phyloP scores from a whole-genome alignment of 2,797 vertebrate genomes.

The Champsocephalus gunnari region DNA sequence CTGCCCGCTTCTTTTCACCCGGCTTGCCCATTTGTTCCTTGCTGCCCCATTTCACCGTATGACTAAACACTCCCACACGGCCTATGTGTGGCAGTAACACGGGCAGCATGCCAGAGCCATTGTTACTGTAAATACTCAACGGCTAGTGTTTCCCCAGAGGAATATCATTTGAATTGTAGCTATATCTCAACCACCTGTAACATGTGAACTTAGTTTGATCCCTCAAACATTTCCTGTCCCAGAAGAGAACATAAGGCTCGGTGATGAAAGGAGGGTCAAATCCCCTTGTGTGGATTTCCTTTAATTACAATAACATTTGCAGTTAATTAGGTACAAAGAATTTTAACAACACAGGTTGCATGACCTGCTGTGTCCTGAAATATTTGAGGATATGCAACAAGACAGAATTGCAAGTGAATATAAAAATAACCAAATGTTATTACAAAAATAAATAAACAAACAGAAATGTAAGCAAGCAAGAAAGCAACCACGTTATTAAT shows the following conservation, averaged over 20 bases:
- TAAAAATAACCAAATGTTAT: neutral
- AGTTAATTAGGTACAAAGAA: slow-evolving; percentile 66
- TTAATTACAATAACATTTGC: slow-evolving; percentile 70
- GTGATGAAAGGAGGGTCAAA: slow-evolving; percentile 64
- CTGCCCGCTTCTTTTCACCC: slow-evolving; percentile 14
- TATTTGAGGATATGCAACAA: slow-evolving; percentile 24
- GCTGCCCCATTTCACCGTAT: slow-evolving; percentile 34
- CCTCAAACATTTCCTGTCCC: slow-evolving; percentile 71
- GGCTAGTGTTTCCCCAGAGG: slow-evolving; percentile 57
- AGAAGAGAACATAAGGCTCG: slow-evolving; percentile 62
- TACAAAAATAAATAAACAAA: neutral
- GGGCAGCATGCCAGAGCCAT: slow-evolving; percentile 73
- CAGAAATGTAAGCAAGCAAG: neutral
- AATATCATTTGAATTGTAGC: slow-evolving; percentile 67
- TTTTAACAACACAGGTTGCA: slow-evolving; percentile 52
- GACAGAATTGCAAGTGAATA: neutral
- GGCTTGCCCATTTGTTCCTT: slow-evolving; percentile 34
- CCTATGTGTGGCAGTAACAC: slow-evolving; percentile 54
- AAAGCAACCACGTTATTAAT: neutral
- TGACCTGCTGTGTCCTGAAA: slow-evolving; percentile 32
- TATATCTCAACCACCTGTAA: slow-evolving; percentile 79
- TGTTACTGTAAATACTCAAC: slow-evolving; percentile 76
- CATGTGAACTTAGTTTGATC: slow-evolving; percentile 77
- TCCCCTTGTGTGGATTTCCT: slow-evolving; percentile 62
- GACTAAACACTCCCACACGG: slow-evolving; percentile 49